Evolutionary conservation across 2,888 invertebrate species (phyloP).

Genomic region (Minunthozetes semirufus): DNA sequence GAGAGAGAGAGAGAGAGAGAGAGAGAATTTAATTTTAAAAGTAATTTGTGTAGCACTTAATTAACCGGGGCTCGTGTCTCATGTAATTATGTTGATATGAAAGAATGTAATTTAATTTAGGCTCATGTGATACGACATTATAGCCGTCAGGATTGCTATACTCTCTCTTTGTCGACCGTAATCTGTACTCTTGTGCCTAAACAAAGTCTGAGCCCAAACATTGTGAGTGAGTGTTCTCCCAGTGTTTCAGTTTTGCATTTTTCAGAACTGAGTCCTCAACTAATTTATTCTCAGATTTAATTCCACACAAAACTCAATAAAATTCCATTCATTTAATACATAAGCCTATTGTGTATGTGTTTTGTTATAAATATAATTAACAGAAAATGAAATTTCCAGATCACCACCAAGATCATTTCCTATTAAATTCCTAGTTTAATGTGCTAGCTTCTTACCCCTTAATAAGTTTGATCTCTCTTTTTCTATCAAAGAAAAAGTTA

Average conservation of each 20-base stretch:
- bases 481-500: no score
- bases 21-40: slow-evolving; percentile 30
- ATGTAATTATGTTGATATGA: slow-evolving; percentile 30
- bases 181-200: neutral
- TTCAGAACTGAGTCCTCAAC: neutral
- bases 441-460: no score
- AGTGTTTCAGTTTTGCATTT: neutral
- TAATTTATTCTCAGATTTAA: slow-evolving; percentile 13
- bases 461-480: no score
- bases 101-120: slow-evolving; percentile 30
- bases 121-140: slow-evolving; percentile 20
- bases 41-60: slow-evolving; percentile 23
- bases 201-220: neutral
- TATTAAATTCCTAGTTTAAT: no score
- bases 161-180: neutral
- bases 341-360: neutral
- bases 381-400: neutral
- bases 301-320: slow-evolving; percentile 8
- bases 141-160: slow-evolving; percentile 15
- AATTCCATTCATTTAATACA: slow-evolving; percentile 25
- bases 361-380: slow-evolving; percentile 11
- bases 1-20: slow-evolving; percentile 19
- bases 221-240: neutral
- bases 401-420: no score
- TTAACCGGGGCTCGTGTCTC: slow-evolving; percentile 29